Percentiles rank a stretch among this genome's conserved stretches.
Conservation (phyloP, 2,113 vertebrate species). For the Vulpes vulpes region DNA sequence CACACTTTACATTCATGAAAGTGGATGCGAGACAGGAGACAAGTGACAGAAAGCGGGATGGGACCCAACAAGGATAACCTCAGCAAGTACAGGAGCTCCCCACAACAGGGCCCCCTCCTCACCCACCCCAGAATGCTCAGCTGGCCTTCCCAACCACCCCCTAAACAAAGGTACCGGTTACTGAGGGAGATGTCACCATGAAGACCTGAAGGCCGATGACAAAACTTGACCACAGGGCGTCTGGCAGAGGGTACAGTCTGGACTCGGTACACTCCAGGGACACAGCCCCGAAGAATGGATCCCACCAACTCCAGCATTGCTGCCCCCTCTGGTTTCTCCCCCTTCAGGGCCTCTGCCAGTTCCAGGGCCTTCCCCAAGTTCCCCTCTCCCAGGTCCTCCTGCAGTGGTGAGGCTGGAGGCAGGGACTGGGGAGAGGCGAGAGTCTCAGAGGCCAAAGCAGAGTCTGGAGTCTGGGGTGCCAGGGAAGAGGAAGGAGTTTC, state of each 20-base stretch:
- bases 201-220: constrained; percentile 92
- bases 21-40: not conserved
- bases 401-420: constrained; percentile 71
- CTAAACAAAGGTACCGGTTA: constrained; percentile 89
- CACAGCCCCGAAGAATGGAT: constrained; percentile 92
- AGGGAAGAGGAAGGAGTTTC: constrained; percentile 68
- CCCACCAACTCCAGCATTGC: constrained; percentile 92
- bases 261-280: constrained; percentile 94
- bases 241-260: constrained; percentile 91
- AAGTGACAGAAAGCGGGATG: not conserved
- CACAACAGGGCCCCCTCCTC: not conserved
- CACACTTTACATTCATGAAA: not conserved
- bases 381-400: constrained; percentile 65
- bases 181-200: constrained; percentile 94
- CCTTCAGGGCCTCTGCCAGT: not conserved
- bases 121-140: not conserved
- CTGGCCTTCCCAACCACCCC: not conserved
- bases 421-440: constrained; percentile 79
- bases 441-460: constrained; percentile 79
- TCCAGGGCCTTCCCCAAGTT: constrained; percentile 48
- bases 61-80: not conserved
- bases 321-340: constrained; percentile 34
- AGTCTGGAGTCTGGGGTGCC: constrained; percentile 78
- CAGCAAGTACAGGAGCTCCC: not conserved
- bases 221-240: constrained; percentile 94